A percentile compares a stretch with the other conserved stretches of the same genome.
phyloP scores from a whole-genome alignment of 2,113 vertebrate genomes.

The Panthera leo region DNA sequence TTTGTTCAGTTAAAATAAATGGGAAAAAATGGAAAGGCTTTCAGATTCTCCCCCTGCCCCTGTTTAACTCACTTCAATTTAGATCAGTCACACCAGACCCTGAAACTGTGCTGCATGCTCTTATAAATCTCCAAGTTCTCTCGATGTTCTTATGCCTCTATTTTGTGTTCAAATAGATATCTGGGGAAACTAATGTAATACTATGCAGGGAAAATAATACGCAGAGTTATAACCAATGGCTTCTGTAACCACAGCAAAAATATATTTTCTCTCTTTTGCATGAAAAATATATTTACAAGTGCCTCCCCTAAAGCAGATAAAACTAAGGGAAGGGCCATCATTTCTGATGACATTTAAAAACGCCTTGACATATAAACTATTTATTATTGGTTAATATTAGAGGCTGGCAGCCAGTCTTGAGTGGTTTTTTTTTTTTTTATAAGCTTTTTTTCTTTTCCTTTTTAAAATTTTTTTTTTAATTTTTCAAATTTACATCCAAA shows the following conservation, averaged over 20 bases:
- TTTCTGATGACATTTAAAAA: background rate
- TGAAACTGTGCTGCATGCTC: background rate
- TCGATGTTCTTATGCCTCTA: background rate
- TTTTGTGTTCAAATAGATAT: background rate
- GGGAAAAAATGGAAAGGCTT: background rate
- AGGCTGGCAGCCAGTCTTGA: background rate
- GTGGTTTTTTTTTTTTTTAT: no score
- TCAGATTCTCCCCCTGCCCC: background rate
- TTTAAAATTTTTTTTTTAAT: no score
- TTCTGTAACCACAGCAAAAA: background rate
- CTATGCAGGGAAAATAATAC: rapidly evolving
- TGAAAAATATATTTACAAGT: background rate
- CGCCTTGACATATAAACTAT: background rate
- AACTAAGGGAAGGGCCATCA: background rate
- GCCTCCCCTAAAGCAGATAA: background rate
- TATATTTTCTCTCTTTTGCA: background rate
- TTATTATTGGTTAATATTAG: background rate
- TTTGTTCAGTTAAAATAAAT: background rate
- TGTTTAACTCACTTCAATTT: background rate
- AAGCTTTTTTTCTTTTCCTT: no score
- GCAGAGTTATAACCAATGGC: background rate
- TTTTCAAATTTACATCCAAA: no score
- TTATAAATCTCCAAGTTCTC: slow-evolving; percentile 22
- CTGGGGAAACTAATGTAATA: background rate
- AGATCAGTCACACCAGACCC: background rate